Percentiles rank a stretch among this genome's conserved stretches.
These are phyloP conservation scores for Halcyon senegalensis DNA, from an alignment of 2,113 vertebrate species.

Conservation along the genomic window DNA sequence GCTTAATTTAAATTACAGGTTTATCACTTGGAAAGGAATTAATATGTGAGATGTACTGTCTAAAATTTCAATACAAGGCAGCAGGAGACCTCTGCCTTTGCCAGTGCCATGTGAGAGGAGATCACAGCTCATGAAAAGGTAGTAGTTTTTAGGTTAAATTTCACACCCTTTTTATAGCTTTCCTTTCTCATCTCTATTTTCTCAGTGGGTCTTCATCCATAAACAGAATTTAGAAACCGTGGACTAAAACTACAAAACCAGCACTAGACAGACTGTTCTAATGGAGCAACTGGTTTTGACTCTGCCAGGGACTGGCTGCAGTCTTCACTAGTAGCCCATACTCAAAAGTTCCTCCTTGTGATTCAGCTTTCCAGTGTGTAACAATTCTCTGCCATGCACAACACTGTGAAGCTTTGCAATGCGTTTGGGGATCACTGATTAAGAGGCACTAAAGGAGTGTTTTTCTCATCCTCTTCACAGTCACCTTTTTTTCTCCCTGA, in stretches of 20 bases:
- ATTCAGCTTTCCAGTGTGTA: not conserved
- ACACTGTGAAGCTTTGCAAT: not conserved
- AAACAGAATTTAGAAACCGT: not conserved
- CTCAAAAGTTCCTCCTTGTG: not conserved
- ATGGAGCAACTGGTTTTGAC: not conserved
- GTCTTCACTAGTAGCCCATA: not conserved
- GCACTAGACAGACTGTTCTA: not conserved
- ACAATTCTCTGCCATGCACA: not conserved
- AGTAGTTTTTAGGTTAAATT: not conserved
- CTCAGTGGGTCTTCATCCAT: not conserved
- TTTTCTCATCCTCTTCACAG: not conserved
- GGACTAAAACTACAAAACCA: not conserved
- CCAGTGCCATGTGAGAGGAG: not conserved
- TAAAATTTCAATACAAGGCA: not conserved
- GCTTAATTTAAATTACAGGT: not conserved
- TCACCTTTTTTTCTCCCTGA: not conserved
- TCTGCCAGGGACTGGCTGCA: rapidly evolving
- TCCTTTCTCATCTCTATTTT: not conserved
- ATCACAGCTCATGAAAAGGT: not conserved
- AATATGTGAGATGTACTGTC: not conserved
- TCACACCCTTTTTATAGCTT: not conserved
- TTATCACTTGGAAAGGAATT: not conserved
- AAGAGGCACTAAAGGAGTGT: not conserved
- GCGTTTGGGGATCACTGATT: not conserved
- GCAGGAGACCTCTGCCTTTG: not conserved